Percentiles rank a stretch among this genome's conserved stretches.
These are phyloP conservation scores for Saxidomus purpurata DNA, from an alignment of 1,140 invertebrate species.

Conservation along the genomic window DNA sequence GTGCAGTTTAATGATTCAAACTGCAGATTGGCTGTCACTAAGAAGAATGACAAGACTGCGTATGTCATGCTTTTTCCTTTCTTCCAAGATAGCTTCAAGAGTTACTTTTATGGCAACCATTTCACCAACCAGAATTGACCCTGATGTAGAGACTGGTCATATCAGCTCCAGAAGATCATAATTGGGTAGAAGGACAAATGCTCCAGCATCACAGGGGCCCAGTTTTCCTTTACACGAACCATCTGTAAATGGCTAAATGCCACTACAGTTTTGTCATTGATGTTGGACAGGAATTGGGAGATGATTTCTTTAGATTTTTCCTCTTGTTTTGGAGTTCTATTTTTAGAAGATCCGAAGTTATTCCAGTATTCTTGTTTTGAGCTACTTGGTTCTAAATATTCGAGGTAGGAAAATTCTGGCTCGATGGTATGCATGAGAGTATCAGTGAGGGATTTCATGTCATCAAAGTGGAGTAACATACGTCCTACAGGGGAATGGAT, in stretches of 20 bases:
- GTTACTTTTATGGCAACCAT: conserved; percentile 18
- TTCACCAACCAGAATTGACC: conserved; percentile 47
- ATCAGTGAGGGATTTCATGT: conserved; percentile 18
- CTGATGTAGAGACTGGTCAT: too few relatives aligned
- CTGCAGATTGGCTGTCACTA: conserved; percentile 27
- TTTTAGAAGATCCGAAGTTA: conserved; percentile 25
- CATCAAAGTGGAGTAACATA: not conserved
- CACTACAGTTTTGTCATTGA: not conserved
- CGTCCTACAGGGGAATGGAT: not conserved
- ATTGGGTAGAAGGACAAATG: not conserved
- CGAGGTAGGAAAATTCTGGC: conserved; percentile 23
- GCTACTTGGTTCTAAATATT: not conserved
- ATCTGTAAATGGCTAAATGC: conserved; percentile 55
- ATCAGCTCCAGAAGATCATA: not conserved
- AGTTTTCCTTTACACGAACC: conserved; percentile 34
- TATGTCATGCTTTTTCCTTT: too few relatives aligned
- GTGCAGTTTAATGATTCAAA: not conserved
- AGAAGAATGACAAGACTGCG: not conserved
- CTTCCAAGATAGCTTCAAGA: too few relatives aligned
- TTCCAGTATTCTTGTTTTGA: conserved; percentile 7
- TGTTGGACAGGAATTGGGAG: too few relatives aligned
- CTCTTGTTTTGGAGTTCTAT: too few relatives aligned
- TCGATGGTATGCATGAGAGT: not conserved
- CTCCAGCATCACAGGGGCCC: too few relatives aligned
- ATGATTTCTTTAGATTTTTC: not conserved